These are phyloP conservation scores for Cyprinella venusta DNA, from an alignment of 2,797 vertebrate genomes.

Conservation along the genomic window DNA sequence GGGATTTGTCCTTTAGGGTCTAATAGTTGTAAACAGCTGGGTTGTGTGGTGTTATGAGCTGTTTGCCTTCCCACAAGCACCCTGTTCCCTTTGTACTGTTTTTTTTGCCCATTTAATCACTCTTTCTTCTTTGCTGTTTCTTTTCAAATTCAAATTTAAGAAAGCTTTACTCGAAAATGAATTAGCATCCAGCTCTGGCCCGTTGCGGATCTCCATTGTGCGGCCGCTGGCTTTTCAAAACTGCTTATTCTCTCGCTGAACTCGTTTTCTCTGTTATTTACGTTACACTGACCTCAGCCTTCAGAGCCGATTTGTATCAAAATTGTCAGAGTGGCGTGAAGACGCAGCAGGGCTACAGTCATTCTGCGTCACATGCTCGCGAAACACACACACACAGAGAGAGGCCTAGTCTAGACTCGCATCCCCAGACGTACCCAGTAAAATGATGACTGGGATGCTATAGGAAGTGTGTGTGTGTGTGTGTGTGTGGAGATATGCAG, in stretches of 20 bases:
- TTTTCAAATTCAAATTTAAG: slow-evolving; percentile 63
- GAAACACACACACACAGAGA: neutral
- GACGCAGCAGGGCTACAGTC: slow-evolving; percentile 75
- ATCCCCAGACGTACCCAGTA: slow-evolving; percentile 40
- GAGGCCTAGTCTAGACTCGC: slow-evolving; percentile 14
- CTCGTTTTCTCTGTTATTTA: slow-evolving; percentile 78
- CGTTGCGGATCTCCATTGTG: slow-evolving; percentile 52
- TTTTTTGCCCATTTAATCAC: slow-evolving; percentile 43
- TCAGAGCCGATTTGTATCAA: slow-evolving; percentile 83
- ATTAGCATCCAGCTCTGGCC: slow-evolving; percentile 47
- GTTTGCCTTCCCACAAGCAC: slow-evolving; percentile 46
- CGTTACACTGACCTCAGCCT: slow-evolving; percentile 81
- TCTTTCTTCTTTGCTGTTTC: slow-evolving; percentile 54
- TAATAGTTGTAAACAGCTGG: slow-evolving; percentile 46
- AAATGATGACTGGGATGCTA: slow-evolving; percentile 67
- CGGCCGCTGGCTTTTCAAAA: slow-evolving; percentile 50
- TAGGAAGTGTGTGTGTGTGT: slow-evolving; percentile 63
- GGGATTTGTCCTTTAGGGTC: slow-evolving; percentile 34
- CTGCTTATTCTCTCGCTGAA: slow-evolving; percentile 60
- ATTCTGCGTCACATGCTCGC: slow-evolving; percentile 49
- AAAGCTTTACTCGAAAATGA: slow-evolving; percentile 59
- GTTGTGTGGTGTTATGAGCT: slow-evolving; percentile 47
- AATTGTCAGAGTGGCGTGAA: slow-evolving; percentile 82
- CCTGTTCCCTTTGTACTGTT: slow-evolving; percentile 50
- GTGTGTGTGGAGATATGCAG: slow-evolving; percentile 76